phyloP scores from a whole-genome alignment of 1,140 invertebrate species.

The Penaeus vannamei region DNA sequence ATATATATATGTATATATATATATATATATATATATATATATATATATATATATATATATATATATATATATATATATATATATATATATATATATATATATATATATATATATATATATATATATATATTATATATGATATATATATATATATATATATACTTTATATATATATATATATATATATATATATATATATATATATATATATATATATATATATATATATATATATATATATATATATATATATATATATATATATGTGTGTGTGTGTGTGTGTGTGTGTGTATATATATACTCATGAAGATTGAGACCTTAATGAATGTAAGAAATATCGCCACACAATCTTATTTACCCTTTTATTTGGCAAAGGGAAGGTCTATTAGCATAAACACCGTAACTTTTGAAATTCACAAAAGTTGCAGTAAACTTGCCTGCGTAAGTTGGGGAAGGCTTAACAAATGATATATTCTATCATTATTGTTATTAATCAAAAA shows the following conservation, averaged over 20 bases:
- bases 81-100: background rate
- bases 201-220: constrained; percentile 6
- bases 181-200: background rate
- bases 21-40: constrained; percentile 3
- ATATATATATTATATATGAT: constrained; percentile 3
- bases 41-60: constrained; percentile 19
- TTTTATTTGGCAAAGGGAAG: no score
- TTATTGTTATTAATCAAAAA: no score
- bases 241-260: background rate
- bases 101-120: constrained; percentile 30
- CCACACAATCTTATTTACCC: no score
- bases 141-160: background rate
- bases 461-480: no score
- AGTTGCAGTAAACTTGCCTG: no score
- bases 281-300: background rate
- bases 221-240: background rate
- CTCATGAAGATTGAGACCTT: no score
- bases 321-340: no score
- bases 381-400: no score
- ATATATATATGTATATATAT: background rate
- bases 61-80: background rate
- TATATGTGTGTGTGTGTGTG: background rate
- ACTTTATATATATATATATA: background rate
- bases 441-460: no score
- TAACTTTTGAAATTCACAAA: no score